A percentile compares a stretch with the other conserved stretches of the same genome.
These are phyloP conservation scores for Andrena bucephala DNA, from an alignment of 2,888 invertebrate species.

Conservation along the genomic window DNA sequence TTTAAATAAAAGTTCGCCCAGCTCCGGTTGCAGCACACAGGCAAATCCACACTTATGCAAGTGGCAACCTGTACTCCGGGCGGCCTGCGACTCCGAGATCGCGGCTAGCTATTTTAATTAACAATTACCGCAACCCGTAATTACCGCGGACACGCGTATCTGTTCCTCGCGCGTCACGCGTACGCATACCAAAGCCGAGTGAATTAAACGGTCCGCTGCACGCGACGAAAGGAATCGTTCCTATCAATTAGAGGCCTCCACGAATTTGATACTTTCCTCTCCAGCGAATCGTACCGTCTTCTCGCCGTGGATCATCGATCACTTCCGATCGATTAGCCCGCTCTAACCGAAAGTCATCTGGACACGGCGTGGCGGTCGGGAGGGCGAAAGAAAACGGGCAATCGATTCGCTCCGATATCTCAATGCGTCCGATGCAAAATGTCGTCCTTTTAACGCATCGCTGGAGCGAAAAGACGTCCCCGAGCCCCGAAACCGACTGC, in stretches of 20 bases:
- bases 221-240: slow-evolving; percentile 44
- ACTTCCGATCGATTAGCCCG: slow-evolving; percentile 68
- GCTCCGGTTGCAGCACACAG: not conserved
- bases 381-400: not conserved
- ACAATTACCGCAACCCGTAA: slow-evolving; percentile 51
- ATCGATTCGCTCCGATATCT: slow-evolving; percentile 60
- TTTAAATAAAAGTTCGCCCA: not conserved
- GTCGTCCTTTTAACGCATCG: slow-evolving; percentile 65
- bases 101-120: slow-evolving; percentile 47
- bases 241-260: slow-evolving; percentile 19
- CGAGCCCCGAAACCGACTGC: slow-evolving; percentile 51
- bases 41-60: not conserved
- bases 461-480: slow-evolving; percentile 51
- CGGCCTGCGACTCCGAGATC: slow-evolving; percentile 11
- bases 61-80: slow-evolving; percentile 6
- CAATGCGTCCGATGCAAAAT: slow-evolving; percentile 62
- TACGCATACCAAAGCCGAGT: slow-evolving; percentile 6
- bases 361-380: not conserved
- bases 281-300: slow-evolving; percentile 18
- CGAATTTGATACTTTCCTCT: slow-evolving; percentile 29
- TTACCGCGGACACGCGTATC: slow-evolving; percentile 32
- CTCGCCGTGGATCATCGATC: slow-evolving; percentile 65
- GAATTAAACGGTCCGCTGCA: slow-evolving; percentile 42
- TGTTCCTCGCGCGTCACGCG: not conserved
- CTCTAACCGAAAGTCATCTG: slow-evolving; percentile 53